These are phyloP conservation scores for Virgularia gustaviana DNA, from an alignment of 92 coral and sea anemone genomes.

Conservation along the genomic window DNA sequence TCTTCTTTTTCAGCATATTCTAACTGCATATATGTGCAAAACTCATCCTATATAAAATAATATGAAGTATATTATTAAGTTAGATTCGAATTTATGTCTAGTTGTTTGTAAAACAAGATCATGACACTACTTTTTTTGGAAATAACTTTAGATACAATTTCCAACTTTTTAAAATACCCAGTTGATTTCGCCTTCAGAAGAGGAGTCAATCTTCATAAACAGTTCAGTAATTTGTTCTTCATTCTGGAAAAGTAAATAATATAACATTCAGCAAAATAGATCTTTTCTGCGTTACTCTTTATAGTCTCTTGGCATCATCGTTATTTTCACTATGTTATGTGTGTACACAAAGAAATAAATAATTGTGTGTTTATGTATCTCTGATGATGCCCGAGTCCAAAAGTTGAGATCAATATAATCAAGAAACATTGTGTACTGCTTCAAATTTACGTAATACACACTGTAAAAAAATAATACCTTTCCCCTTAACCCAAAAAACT, in stretches of 20 bases:
- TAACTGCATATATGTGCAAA: conserved; percentile 96
- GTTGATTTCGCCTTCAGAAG: conserved; percentile 98
- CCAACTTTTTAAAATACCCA: conserved; percentile 68
- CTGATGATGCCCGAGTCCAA: too few relatives aligned
- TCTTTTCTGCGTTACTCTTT: too few relatives aligned
- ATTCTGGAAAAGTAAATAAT: too few relatives aligned
- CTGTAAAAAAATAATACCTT: conserved; percentile 57
- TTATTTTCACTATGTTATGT: too few relatives aligned
- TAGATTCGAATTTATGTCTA: not conserved
- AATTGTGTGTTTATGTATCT: too few relatives aligned
- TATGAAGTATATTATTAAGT: not conserved
- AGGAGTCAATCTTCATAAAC: conserved; percentile 97
- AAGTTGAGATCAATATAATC: too few relatives aligned
- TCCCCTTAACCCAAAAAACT: conserved; percentile 74
- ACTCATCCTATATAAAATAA: conserved; percentile 68
- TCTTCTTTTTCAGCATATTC: conserved; percentile 99
- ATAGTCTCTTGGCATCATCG: too few relatives aligned
- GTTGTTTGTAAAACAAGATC: too few relatives aligned
- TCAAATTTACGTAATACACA: not conserved
- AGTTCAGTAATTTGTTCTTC: conserved; percentile 86
- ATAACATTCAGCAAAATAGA: too few relatives aligned
- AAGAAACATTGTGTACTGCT: not conserved
- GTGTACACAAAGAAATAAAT: too few relatives aligned
- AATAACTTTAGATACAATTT: not conserved
- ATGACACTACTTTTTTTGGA: not conserved